Base-by-base conservation (phyloP, 2,113 vertebrate species). In the Siphamia tubifer region DNA sequence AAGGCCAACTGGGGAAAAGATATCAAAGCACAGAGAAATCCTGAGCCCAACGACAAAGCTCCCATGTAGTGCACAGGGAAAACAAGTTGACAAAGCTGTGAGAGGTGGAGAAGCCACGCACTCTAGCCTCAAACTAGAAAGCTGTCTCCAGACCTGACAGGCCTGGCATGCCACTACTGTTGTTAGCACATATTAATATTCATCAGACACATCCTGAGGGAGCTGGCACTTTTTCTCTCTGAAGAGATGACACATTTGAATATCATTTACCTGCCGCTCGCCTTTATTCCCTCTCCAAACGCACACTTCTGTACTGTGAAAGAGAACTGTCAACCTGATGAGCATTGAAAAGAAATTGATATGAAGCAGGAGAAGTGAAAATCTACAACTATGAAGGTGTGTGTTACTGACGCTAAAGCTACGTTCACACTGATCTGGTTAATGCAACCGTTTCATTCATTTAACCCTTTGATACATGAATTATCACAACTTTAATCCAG, bases 181-280 rank as follows among this genome's bases (percentile, higher is more conserved):
- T 80, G 78, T 88, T 86, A 78, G 52, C 71, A 35, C 64, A 9
- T 61, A 85, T 89, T 84, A 89, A 91, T 91, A 90, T 89, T 90
- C 84, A 88, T 88, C 82, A 69, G 62, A 52, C 57, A 7, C 61
- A 24, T 87, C 85, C 85, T 52, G 36, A 52, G 86, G 82, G 78
- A 81, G 65, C 39, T 19, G n/a, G n/a, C n/a, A n/a, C 36, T 0
- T 39, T 74, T 45, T 62, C 63, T 68, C 78, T 81, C 70, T 85
- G 71, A 79, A 79, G 85, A 74, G 53, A 79, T 79, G 76, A 85
- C 70, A 82, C 48, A 6, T 84, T 81, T 74, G 77, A 84, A 77
- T 81, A 68, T 87, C 57, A 87, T 85, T 89, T 86, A 84, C 77
- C 80, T 78, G 77, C 69, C 17, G 19, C 49, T 45, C 67, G 49